Evolutionary conservation across 1,140 invertebrate genomes (phyloP).

Genomic region (Lordiphosa mommai): DNA sequence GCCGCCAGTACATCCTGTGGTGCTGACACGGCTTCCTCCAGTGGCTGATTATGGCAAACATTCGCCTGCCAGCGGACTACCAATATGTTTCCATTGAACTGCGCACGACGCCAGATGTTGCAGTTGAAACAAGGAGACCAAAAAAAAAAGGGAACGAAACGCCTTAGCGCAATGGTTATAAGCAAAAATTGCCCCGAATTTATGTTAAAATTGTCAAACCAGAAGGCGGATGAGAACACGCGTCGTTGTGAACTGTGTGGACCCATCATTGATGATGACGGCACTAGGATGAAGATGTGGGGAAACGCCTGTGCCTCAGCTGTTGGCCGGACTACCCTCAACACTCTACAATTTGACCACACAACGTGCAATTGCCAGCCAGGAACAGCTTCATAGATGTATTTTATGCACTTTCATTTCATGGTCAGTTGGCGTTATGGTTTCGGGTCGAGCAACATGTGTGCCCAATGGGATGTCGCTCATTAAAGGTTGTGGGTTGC

Average conservation of each 20-base stretch:
- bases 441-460: conserved; percentile 53
- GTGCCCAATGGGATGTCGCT: conserved; percentile 37
- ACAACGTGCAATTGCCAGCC: conserved; percentile 67
- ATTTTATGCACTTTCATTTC: conserved; percentile 75
- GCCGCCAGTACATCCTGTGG: conserved; percentile 31
- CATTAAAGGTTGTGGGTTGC: conserved; percentile 27
- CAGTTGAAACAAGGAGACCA: conserved; percentile 17
- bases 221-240: conserved; percentile 33
- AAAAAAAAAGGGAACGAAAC: conserved; percentile 8
- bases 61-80: conserved; percentile 13
- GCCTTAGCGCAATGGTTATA: conserved; percentile 56
- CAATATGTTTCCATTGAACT: conserved; percentile 71
- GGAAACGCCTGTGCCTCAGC: neutral
- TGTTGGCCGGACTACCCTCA: conserved; percentile 1
- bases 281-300: too few relatives aligned
- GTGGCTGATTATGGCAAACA: conserved; percentile 6
- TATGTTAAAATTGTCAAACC: conserved; percentile 66
- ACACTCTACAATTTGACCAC: conserved; percentile 57
- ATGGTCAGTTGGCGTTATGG: conserved; percentile 73
- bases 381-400: conserved; percentile 46
- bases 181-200: conserved; percentile 65
- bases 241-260: neutral
- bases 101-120: conserved; percentile 54
- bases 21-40: conserved; percentile 30
- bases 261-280: too few relatives aligned